Base-by-base conservation (phyloP, 2,888 invertebrate species). In the Koerneria pararmatus region DNA sequence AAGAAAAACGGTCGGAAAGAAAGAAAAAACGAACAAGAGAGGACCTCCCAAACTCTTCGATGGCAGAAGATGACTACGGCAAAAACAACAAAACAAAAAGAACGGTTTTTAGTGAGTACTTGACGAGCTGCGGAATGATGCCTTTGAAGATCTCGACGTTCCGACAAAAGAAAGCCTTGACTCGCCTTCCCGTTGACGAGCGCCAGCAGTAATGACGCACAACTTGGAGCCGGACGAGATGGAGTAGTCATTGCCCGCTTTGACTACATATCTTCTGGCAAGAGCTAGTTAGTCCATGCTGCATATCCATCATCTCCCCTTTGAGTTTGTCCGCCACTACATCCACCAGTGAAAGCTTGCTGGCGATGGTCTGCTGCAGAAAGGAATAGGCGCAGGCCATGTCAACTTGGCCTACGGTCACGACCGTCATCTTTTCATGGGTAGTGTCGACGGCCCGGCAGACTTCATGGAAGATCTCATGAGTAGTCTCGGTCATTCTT, bases 381-480 rank as follows among this genome's bases (percentile, higher is more conserved):
- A 93, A 88, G 72, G 90, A 89, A 86, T 91, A 91, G 37, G 91
- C 91, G 74, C 91, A 90, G 1, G 92, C 92, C 92, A 93, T 93
- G 72, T 93, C 93, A 66, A 93, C 93, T 68, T 84, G 84, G 1
- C 93, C 93, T n/a, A 90, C 89, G 27, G 93, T 93, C 31, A 93
- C 92, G 67, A 93, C 88, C 11, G 92, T 90, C 69, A 41, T 41
- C 64, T 80, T 80, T 65, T 73, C 75, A 60, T 78, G 74, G 29
- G 74, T 70, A 37, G 62, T 66, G 54, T 69, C 65, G 11, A 70
- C 68, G n/a, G 72, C 69, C 27, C 77, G 74, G 27, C 73, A 66
- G 54, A 78, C 68, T 67, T 76, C 76, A 41, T 67, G 64, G 65
- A 76, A 71, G 51, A 76, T 69, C 56, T 71, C 69, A 58, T 72